phyloP scores from a whole-genome alignment of 2,888 invertebrate genomes.

The Pterostichus madidus region DNA sequence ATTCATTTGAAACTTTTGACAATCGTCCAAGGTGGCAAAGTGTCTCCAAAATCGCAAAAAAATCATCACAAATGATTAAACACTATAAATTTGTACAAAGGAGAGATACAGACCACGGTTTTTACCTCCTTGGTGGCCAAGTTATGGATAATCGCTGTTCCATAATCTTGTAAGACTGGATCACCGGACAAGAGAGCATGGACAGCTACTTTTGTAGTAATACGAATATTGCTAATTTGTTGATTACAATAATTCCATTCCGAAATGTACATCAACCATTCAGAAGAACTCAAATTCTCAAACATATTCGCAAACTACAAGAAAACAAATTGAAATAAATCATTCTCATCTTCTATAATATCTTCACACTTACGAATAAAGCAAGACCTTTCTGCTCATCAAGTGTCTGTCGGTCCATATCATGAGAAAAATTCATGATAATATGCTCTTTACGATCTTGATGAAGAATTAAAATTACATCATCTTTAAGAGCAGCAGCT shows the following conservation, averaged over 20 bases:
- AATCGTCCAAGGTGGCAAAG: constrained; percentile 44
- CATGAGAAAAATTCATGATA: constrained; percentile 91
- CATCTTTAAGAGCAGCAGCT: constrained; percentile 90
- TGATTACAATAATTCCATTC: constrained; percentile 91
- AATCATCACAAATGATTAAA: constrained; percentile 43
- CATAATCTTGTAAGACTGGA: constrained; percentile 86
- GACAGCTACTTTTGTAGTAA: constrained; percentile 94
- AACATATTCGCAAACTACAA: constrained; percentile 92
- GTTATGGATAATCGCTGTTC: constrained; percentile 93
- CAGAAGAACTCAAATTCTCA: constrained; percentile 92
- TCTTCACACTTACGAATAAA: constrained; percentile 83
- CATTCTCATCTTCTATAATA: neutral
- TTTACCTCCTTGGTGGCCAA: constrained; percentile 97
- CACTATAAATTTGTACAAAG: constrained; percentile 45
- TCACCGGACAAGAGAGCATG: constrained; percentile 89
- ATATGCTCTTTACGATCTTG: constrained; percentile 94
- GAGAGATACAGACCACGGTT: constrained; percentile 93
- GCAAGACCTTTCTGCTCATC: constrained; percentile 90
- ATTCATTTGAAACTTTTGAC: constrained; percentile 51
- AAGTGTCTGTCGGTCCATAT: constrained; percentile 86
- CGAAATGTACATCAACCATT: constrained; percentile 96
- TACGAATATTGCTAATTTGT: constrained; percentile 91
- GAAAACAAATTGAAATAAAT: neutral
- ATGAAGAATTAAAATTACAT: constrained; percentile 92
- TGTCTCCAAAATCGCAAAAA: constrained; percentile 23